Percentiles rank a stretch among this genome's conserved stretches.
Evolutionary conservation across 2,888 invertebrate genomes (phyloP).

Genomic region (Lumbricus terrestris): DNA sequence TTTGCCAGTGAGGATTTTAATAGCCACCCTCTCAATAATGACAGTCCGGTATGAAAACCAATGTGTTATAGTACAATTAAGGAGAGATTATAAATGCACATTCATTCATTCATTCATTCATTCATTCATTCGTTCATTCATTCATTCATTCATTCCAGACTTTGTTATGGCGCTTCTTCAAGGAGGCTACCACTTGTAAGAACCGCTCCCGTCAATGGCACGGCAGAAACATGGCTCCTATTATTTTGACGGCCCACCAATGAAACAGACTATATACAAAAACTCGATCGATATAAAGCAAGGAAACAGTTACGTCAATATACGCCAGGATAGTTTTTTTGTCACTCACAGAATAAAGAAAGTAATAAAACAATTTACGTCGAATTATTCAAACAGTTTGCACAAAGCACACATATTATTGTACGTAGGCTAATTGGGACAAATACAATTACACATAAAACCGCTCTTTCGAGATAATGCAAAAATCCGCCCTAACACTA

Average conservation of each 20-base stretch:
- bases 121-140: no score
- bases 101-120: no score
- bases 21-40: no score
- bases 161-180: no score
- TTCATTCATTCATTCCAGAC: no score
- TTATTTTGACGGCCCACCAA: background rate
- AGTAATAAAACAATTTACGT: background rate
- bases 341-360: background rate
- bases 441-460: no score
- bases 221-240: background rate
- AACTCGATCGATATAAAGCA: background rate
- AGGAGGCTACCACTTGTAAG: no score
- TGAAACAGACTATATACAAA: background rate
- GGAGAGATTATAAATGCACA: background rate
- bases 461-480: no score
- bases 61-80: background rate
- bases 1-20: background rate
- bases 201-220: no score
- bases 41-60: background rate
- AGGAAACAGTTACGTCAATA: background rate
- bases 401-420: background rate
- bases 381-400: background rate
- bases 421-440: no score
- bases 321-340: background rate
- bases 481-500: no score